Evolutionary conservation across 2,797 vertebrate genomes (phyloP).

Genomic region (Alcedo atthis): DNA sequence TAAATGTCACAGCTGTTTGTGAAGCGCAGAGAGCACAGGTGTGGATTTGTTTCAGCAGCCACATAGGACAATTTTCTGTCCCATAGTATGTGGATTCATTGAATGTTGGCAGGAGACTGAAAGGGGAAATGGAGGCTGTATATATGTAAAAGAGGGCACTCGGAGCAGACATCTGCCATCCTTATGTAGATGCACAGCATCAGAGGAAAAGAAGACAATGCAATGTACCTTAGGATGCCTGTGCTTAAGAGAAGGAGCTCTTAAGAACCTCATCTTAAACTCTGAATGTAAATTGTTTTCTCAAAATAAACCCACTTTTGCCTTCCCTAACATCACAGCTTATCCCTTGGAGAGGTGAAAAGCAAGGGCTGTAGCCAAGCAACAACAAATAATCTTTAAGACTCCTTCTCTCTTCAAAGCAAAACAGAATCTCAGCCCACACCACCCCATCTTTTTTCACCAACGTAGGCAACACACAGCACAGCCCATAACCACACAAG

Average conservation of each 20-base stretch:
- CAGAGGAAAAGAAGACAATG: not conserved
- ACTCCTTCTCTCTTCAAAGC: not conserved
- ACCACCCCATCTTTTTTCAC: not conserved
- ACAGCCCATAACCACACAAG: not conserved
- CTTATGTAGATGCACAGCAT: not conserved
- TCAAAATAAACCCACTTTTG: not conserved
- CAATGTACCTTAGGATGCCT: rapidly evolving
- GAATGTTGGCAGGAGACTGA: not conserved
- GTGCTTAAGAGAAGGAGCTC: not conserved
- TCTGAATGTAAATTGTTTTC: not conserved
- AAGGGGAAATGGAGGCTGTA: not conserved
- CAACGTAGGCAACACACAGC: rapidly evolving
- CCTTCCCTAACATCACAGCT: not conserved
- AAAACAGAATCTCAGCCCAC: not conserved
- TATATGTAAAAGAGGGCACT: not conserved
- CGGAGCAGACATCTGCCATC: not conserved
- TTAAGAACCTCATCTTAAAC: not conserved
- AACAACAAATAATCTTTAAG: constrained; percentile 5
- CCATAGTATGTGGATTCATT: not conserved
- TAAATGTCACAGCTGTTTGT: not conserved
- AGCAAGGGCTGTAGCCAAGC: constrained; percentile 47
- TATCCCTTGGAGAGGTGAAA: not conserved
- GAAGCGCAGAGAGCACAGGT: constrained; percentile 1
- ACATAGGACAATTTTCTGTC: not conserved
- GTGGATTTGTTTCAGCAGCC: not conserved